A percentile compares a stretch with the other conserved stretches of the same genome.
These are phyloP conservation scores for Noctuana brunneofusca DNA, from an alignment of 2,888 invertebrate genomes.

Conservation along the genomic window DNA sequence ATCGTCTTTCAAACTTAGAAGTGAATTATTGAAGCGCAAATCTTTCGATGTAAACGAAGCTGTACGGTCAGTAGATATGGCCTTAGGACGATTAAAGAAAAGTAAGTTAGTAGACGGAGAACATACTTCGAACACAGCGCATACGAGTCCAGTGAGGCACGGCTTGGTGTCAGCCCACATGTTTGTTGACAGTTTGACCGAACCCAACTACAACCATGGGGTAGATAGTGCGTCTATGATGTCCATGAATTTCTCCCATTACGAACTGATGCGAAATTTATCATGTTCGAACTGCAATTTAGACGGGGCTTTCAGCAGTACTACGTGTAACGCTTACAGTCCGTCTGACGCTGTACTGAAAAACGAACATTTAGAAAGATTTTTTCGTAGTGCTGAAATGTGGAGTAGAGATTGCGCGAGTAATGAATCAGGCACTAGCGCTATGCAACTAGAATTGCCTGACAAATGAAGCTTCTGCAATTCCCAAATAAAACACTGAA, in stretches of 20 bases:
- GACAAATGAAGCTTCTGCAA: conserved; percentile 2
- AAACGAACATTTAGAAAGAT: conserved; percentile 69
- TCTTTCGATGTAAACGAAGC: conserved; percentile 63
- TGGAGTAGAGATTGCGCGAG: conserved; percentile 54
- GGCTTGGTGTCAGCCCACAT: conserved; percentile 45
- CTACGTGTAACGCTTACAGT: conserved; percentile 52
- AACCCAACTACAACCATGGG: conserved; percentile 44
- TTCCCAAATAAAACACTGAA: conserved; percentile 64
- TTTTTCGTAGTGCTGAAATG: conserved; percentile 69
- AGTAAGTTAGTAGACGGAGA: conserved; percentile 61
- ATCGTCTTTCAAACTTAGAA: conserved; percentile 46
- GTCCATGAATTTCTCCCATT: conserved; percentile 75
- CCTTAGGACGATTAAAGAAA: conserved; percentile 62
- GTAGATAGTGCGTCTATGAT: conserved; percentile 61
- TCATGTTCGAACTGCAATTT: conserved; percentile 67
- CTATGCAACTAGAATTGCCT: conserved; percentile 5
- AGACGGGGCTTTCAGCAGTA: conserved; percentile 64
- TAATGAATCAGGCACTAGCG: conserved; percentile 30
- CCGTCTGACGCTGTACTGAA: conserved; percentile 54
- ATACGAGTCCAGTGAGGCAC: conserved; percentile 40
- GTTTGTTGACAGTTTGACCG: conserved; percentile 52
- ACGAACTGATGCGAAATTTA: conserved; percentile 69
- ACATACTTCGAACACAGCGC: conserved; percentile 40
- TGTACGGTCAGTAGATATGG: conserved; percentile 61
- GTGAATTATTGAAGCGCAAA: conserved; percentile 58